phyloP scores from a whole-genome alignment of 2,113 vertebrate species.

The Panthera tigris region DNA sequence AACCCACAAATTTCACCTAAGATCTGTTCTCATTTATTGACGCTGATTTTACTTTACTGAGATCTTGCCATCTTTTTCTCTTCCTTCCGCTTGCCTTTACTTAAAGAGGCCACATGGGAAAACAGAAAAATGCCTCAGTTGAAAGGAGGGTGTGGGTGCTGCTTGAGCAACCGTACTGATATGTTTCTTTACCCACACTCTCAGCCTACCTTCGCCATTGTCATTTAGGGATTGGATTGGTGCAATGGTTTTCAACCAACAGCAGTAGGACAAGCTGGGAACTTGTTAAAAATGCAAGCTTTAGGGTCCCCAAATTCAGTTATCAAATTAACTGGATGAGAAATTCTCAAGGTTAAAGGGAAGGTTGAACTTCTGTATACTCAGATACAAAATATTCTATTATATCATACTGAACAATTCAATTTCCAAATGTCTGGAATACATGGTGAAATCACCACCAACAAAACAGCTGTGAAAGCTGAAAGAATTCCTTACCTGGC shows the following conservation, averaged over 20 bases:
- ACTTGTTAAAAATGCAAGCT: not conserved
- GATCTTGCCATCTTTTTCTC: not conserved
- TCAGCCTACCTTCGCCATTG: not conserved
- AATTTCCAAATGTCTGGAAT: not conserved
- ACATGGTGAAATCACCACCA: not conserved
- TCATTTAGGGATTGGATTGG: not conserved
- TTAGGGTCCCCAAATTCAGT: not conserved
- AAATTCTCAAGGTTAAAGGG: not conserved
- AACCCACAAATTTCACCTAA: constrained; percentile 20
- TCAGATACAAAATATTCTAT: not conserved
- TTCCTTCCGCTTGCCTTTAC: not conserved
- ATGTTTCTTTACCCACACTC: not conserved
- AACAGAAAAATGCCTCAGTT: not conserved
- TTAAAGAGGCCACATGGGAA: not conserved
- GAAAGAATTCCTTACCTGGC: not conserved
- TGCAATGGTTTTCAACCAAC: not conserved
- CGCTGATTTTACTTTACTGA: not conserved
- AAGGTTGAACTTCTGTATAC: not conserved
- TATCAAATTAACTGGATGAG: not conserved
- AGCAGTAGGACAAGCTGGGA: not conserved
- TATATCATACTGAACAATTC: not conserved
- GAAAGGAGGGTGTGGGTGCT: not conserved
- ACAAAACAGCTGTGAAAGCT: not conserved
- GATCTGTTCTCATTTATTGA: not conserved
- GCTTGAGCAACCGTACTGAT: not conserved